phyloP scores from a whole-genome alignment of 2,113 vertebrate species.

The Charadrius vociferus region DNA sequence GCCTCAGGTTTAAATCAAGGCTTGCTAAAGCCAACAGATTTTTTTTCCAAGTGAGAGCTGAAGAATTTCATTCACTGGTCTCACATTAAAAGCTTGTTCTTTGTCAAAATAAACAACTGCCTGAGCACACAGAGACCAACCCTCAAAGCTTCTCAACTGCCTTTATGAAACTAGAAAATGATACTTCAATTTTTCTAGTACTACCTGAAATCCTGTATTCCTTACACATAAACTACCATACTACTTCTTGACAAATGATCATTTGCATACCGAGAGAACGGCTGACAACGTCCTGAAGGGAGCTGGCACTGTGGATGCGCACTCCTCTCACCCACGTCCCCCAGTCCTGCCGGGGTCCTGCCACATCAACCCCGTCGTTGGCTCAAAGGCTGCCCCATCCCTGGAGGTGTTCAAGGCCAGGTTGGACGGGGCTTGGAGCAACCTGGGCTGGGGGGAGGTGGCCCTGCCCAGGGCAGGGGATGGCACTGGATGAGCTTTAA shows the following conservation, averaged over 20 bases:
- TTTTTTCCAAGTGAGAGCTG: background rate
- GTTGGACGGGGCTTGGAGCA: no score
- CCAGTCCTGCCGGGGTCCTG: accelerated
- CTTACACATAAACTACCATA: background rate
- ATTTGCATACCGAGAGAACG: accelerated
- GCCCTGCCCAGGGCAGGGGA: no score
- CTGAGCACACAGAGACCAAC: background rate
- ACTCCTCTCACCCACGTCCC: no score
- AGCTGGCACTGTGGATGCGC: background rate
- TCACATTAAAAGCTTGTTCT: background rate
- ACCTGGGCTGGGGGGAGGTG: no score
- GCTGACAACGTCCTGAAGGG: background rate
- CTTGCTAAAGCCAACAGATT: background rate
- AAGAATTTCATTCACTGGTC: background rate
- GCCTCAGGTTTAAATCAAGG: background rate
- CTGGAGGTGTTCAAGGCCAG: no score
- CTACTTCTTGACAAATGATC: background rate
- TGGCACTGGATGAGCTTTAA: no score
- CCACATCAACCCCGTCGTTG: background rate
- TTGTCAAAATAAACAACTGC: background rate
- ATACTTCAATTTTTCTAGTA: background rate
- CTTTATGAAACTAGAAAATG: background rate
- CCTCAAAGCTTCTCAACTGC: background rate
- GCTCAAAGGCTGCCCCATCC: background rate
- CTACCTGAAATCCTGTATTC: background rate